These are phyloP conservation scores for Halichondria panicea DNA, from an alignment of 37 sponge, comb jelly and placozoan genomes.

Conservation along the genomic window DNA sequence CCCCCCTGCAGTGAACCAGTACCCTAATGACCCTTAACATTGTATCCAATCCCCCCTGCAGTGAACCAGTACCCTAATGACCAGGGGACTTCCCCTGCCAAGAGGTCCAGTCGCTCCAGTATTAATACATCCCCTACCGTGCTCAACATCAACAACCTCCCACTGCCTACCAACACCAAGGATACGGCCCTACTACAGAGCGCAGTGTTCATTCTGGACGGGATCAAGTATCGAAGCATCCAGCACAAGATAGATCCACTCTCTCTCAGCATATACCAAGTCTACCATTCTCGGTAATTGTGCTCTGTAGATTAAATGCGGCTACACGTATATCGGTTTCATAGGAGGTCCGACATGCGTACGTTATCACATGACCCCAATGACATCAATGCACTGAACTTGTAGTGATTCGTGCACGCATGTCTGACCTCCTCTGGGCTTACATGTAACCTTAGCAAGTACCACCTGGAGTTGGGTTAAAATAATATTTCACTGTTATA, in stretches of 20 bases:
- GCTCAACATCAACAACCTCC: slow-evolving; percentile 20
- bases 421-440: no score
- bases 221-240: slow-evolving; percentile 77
- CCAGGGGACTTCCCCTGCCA: background rate
- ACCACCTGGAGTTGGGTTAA: no score
- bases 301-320: no score
- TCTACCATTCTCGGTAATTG: slow-evolving; percentile 83
- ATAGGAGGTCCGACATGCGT: no score
- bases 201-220: slow-evolving; percentile 79
- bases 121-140: no score
- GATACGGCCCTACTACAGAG: slow-evolving; percentile 55
- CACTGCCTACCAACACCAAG: background rate
- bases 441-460: no score
- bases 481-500: no score
- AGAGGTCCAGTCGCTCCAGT: background rate
- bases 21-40: no score
- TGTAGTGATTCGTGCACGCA: no score
- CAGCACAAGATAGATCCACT: slow-evolving; percentile 78
- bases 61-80: slow-evolving; percentile 21
- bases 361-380: no score
- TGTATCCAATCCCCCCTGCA: slow-evolving; percentile 5
- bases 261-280: slow-evolving; percentile 69
- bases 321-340: no score
- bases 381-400: no score
- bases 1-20: slow-evolving; percentile 23